phyloP scores from a whole-genome alignment of 2,113 vertebrate genomes.

The Carlito syrichta region DNA sequence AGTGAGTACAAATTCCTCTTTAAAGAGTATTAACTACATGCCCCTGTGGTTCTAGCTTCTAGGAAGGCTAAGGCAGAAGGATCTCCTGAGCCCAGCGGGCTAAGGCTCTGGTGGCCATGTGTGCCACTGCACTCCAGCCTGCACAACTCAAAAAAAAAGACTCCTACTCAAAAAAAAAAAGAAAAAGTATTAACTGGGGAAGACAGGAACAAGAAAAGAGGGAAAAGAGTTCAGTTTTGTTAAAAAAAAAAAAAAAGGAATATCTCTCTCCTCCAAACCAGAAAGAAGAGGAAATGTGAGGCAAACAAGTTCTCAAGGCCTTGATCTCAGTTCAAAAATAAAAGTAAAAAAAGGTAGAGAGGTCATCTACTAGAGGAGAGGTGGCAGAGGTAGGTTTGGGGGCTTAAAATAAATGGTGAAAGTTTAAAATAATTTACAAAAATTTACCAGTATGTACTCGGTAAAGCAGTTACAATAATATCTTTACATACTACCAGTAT shows the following conservation, averaged over 20 bases:
- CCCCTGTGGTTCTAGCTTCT: background rate
- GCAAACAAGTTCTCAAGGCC: background rate
- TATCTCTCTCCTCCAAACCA: background rate
- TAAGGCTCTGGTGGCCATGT: background rate
- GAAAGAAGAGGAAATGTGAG: background rate
- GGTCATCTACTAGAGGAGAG: background rate
- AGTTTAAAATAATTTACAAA: slow-evolving; percentile 29
- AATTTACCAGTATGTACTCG: background rate
- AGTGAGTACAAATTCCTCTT: slow-evolving; percentile 1
- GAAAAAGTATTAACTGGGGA: slow-evolving; percentile 14
- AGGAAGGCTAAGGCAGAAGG: background rate
- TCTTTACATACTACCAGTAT: too few relatives aligned
- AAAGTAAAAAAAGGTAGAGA: background rate
- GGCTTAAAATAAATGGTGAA: background rate
- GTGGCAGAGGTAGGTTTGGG: background rate
- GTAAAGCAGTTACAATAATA: slow-evolving; percentile 2
- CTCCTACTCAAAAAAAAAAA: background rate
- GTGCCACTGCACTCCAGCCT: background rate
- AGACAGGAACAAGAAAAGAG: background rate
- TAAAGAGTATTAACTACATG: slow-evolving; percentile 8
- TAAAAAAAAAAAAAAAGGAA: background rate
- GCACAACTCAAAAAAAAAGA: background rate
- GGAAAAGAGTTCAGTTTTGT: background rate
- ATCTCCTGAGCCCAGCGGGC: background rate
- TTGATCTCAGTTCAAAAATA: background rate